Base-by-base conservation (phyloP, 2,113 vertebrate genomes). In the Dolichotis patagonum region DNA sequence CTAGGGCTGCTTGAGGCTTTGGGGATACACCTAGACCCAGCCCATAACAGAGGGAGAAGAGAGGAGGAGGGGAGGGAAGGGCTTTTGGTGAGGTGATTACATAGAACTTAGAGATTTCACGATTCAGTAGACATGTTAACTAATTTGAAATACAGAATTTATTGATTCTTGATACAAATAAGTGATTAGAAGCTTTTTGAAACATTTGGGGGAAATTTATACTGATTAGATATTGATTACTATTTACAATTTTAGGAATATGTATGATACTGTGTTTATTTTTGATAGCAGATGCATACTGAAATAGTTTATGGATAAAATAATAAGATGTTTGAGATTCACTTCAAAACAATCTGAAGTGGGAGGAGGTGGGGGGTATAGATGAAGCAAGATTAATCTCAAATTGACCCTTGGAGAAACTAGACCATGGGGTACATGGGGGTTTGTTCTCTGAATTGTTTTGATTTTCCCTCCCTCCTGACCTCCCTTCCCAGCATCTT, bases 301-400 rank as follows among this genome's bases (percentile, higher is more conserved):
- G 60, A 84, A 77, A 67, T 90, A 62, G n/a, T 77, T 77, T 77
- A 77, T 43, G 38, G 83, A 54, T 71, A n/a, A 92, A 95, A 65
- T 93, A 52, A 63, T 69, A 60, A 6, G n/a, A 52, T 94, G 43
- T 94, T 69, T 91, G 69, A 38, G 46, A 84, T 85, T 95, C 65
- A 84, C 35, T 92, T 85, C 38, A 81, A 58, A 71, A 60, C 67
- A 84, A 88, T 73, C 10, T 41, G 43, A 78, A 19, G 30, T 92
- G 43, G 41, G 69, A n/a, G 41, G 24, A 46, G 58, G 28, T 17
- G 30, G 58, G 4, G 26, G 19, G 12, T 92, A 7, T 16, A 67
- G 41, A 30, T 35, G 41, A 91, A 89, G 4, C 41, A 69, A 87
- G 26, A 54, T 60, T 82, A 38, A 67, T 17, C 12, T 96, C 46